Evolutionary conservation across 2,888 invertebrate species (phyloP).

Genomic region (Carterocephalus palaemon): DNA sequence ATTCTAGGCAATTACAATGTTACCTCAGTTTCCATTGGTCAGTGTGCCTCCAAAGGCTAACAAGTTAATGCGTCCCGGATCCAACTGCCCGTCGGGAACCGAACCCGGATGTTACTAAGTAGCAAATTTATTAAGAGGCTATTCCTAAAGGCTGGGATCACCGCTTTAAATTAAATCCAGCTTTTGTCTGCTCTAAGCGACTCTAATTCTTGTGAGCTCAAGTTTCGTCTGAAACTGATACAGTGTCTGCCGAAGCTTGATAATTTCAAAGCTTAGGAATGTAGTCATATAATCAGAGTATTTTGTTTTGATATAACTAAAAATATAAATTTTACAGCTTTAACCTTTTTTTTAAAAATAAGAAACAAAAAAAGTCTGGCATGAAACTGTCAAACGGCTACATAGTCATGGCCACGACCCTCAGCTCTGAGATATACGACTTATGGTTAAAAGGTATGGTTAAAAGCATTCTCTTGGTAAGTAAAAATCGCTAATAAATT

Average conservation of each 20-base stretch:
- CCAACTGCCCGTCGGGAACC: slow-evolving; percentile 60
- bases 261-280: too few relatives aligned
- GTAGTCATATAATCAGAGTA: too few relatives aligned
- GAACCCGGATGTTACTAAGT: slow-evolving; percentile 64
- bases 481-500: too few relatives aligned
- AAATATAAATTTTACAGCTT: background rate
- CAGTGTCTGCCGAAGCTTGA: too few relatives aligned
- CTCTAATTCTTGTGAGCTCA: slow-evolving; percentile 58
- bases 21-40: slow-evolving; percentile 48
- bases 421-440: too few relatives aligned
- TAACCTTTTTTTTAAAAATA: too few relatives aligned
- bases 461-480: too few relatives aligned
- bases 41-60: slow-evolving; percentile 42
- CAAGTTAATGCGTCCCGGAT: slow-evolving; percentile 60
- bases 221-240: slow-evolving; percentile 41
- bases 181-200: slow-evolving; percentile 62
- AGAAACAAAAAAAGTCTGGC: too few relatives aligned
- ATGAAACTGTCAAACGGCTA: too few relatives aligned
- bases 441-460: too few relatives aligned
- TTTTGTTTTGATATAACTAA: too few relatives aligned
- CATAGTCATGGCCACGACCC: too few relatives aligned
- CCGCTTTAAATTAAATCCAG: slow-evolving; percentile 71
- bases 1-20: slow-evolving; percentile 7
- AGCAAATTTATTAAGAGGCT: slow-evolving; percentile 74
- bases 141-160: slow-evolving; percentile 53